phyloP scores from a whole-genome alignment of 2,113 vertebrate species.

The Entosphenus tridentatus region DNA sequence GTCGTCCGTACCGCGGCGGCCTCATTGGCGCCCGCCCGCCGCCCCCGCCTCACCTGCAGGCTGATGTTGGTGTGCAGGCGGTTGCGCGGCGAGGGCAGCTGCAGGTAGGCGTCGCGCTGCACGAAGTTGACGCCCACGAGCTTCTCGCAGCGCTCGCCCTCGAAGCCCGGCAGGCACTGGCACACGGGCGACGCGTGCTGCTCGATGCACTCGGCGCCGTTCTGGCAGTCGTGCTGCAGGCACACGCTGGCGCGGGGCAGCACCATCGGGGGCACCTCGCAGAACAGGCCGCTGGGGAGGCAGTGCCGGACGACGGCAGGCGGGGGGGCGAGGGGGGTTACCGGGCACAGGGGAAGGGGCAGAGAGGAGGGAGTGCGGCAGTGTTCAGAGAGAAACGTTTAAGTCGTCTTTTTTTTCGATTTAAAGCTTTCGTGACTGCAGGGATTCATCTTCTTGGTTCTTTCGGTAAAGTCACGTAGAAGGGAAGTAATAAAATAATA shows the following conservation, averaged over 20 bases:
- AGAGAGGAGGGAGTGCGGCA: too few species aligned
- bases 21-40: too few species aligned
- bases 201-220: conserved; percentile 69
- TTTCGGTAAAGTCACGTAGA: too few species aligned
- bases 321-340: too few species aligned
- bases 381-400: too few species aligned
- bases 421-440: too few species aligned
- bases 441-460: too few species aligned
- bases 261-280: conserved; percentile 85
- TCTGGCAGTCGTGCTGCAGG: conserved; percentile 76
- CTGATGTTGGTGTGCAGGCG: conserved; percentile 65
- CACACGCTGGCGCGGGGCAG: conserved; percentile 85
- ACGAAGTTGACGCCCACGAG: conserved; percentile 77
- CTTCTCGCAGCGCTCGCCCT: conserved; percentile 69
- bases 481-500: too few species aligned
- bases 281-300: conserved; percentile 56
- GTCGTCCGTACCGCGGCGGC: background rate
- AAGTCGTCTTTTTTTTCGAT: too few species aligned
- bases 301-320: too few species aligned
- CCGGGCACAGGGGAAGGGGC: too few species aligned
- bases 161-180: conserved; percentile 71
- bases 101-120: conserved; percentile 66
- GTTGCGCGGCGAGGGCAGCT: conserved; percentile 54
- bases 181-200: conserved; percentile 51
- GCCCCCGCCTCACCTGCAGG: conserved; percentile 41